Base-by-base conservation (phyloP, 2,113 vertebrate species). In the Apaloderma vittatum region DNA sequence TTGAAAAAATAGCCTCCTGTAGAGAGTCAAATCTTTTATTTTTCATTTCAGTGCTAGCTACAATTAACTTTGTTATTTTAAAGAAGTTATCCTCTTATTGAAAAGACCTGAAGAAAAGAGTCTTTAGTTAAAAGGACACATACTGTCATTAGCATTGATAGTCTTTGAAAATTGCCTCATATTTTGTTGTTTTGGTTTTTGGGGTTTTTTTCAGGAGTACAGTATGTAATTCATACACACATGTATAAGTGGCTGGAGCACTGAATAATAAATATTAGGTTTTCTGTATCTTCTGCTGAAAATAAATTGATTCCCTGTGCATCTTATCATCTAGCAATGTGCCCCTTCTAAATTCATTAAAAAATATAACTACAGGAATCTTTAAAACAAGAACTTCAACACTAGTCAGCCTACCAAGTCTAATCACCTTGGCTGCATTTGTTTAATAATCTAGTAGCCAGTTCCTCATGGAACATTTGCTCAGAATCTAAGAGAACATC, bases 61-160 rank as follows among this genome's bases (percentile, higher is more conserved):
- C 87, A 86, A 94, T 94, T 97, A 96, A 89, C 36, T 93, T 92
- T 88, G 78, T 78, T 90, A 86, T 97, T 96, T 94, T 84, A 78
- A 90, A 96, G 72, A 95, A 84, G 68, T 81, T 84, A 72, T 26
- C 49, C 32, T 92, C 61, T 92, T 71, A 63, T 65, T 90, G 79
- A 93, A 92, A 30, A 86, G 71, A 92, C 21, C 9, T 49, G 75
- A 83, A 77, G 37, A 65, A 94, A 70, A 26, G 4, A 76, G 24
- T 77, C 51, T 92, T 91, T 61, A 67, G 55, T 84, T 86, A 81
- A 96, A 96, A 96, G 88, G 72, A 96, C 51, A 86, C 72, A 87
- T 57, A 86, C 75, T 74, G 92, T 67, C 82, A n/a, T n/a, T n/a
- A 94, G 58, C 45, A 79, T 57, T 85, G 77, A 61, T 87, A 91